phyloP scores from a whole-genome alignment of 2,888 invertebrate genomes.

The Caenorhabditis sinica region DNA sequence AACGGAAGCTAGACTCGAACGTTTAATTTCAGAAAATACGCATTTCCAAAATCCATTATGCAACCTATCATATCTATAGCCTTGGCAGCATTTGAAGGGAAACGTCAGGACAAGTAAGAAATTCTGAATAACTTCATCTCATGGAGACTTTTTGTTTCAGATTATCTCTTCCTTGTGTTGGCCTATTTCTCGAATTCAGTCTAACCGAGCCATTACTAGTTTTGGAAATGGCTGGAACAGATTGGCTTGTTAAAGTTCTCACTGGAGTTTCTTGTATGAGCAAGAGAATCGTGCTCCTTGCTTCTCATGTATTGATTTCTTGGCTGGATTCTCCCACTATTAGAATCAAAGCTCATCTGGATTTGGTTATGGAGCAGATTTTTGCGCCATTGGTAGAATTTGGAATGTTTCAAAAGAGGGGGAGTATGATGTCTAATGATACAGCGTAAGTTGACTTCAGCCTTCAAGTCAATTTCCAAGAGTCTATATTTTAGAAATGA shows the following conservation, averaged over 20 bases:
- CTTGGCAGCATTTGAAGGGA: conserved; percentile 61
- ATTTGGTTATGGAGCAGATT: conserved; percentile 88
- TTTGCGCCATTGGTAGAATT: conserved; percentile 94
- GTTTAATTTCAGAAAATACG: conserved; percentile 63
- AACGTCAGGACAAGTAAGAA: conserved; percentile 47
- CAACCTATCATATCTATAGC: conserved; percentile 77
- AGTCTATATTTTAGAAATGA: conserved; percentile 40
- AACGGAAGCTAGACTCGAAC: background rate
- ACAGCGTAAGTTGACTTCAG: conserved; percentile 16
- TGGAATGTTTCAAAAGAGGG: conserved; percentile 76
- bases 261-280: conserved; percentile 69
- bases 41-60: conserved; percentile 76
- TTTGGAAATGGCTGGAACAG: conserved; percentile 78
- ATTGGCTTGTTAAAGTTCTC: conserved; percentile 78
- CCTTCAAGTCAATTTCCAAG: background rate
- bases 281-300: conserved; percentile 68
- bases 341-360: conserved; percentile 83
- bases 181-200: conserved; percentile 76
- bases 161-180: conserved; percentile 72
- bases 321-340: conserved; percentile 80
- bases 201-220: conserved; percentile 73
- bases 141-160: conserved; percentile 48
- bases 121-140: background rate
- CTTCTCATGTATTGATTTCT: conserved; percentile 72
- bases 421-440: conserved; percentile 42